Base-by-base conservation (phyloP, 2,113 vertebrate species). In the Archilochus colubris region DNA sequence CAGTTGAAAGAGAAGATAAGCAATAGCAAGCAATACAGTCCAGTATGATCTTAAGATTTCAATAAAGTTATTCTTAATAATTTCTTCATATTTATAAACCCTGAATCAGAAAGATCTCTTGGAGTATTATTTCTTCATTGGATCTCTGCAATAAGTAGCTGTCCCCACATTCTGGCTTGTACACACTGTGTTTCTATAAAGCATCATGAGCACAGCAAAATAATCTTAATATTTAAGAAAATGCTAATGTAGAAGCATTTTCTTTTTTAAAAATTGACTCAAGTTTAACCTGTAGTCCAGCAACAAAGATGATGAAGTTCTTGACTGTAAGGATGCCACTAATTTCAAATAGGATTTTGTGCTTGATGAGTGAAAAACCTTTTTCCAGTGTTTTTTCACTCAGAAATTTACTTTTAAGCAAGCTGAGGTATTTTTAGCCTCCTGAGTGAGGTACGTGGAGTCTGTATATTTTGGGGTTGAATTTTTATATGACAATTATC, bases 311-410 rank as follows among this genome's bases (percentile, higher is more conserved):
- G 14, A 69, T 19, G 12, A 40, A 62, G 38, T 30, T 69, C 33
- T 55, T 4, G 1, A 12, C 10, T 74, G 28, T 6, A 15, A 6
- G 3, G 19, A 7, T 1, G 0, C 4, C 19, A 18, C 21, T 22
- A 8, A 1, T 50, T 78, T 68, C 6, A 68, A 57, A 23, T 11
- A 22, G 57, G 27, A 59, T 63, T 64, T 50, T 54, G 57, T 64
- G 44, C 22, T 89, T 72, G n/a, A 10, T 44, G 33, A 81, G 54
- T 14, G 25, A 31, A 81, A 57, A 54, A 15, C 7, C 38, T 43
- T 4, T 46, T 16, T 25, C n/a, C 44, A n/a, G 27, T 2, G 7
- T 67, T 33, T 33, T 33, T 89, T 33, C 40, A 11, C 82, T 57
- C 43, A 27, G 27, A 62, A 77, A 58, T 54, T 64, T 33, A 31